Conservation (phyloP, 2,797 vertebrate species). For the Echiichthys vipera region DNA sequence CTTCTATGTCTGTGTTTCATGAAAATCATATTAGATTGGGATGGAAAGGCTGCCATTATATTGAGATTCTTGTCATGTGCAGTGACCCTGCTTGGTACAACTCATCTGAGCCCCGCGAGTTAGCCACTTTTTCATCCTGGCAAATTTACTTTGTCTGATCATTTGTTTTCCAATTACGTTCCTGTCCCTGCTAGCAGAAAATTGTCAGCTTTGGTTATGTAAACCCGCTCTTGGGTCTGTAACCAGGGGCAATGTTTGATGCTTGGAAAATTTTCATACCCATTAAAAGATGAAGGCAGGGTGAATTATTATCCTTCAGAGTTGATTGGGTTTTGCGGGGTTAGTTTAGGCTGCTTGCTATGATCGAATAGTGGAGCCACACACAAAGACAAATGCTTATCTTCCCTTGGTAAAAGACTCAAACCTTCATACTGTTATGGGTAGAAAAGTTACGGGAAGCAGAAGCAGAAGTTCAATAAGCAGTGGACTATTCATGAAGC, state of each 20-base stretch:
- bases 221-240: conserved; percentile 66
- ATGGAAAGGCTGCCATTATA: conserved; percentile 26
- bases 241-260: conserved; percentile 74
- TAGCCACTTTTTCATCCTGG: conserved; percentile 59
- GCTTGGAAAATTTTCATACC: conserved; percentile 69
- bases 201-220: conserved; percentile 79
- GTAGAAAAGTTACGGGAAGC: neutral
- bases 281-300: conserved; percentile 75
- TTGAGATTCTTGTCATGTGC: conserved; percentile 60
- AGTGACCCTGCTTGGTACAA: conserved; percentile 51
- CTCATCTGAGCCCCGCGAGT: conserved; percentile 34
- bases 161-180: conserved; percentile 82
- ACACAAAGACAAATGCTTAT: conserved; percentile 39
- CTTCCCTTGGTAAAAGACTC: conserved; percentile 22
- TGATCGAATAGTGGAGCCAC: conserved; percentile 18
- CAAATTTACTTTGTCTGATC: conserved; percentile 81
- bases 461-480: conserved; percentile 23
- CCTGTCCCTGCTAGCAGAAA: conserved; percentile 73
- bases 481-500: conserved; percentile 7
- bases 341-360: conserved; percentile 32
- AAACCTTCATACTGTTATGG: neutral
- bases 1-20: conserved; percentile 18
- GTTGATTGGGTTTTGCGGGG: conserved; percentile 68
- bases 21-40: conserved; percentile 45
- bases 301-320: conserved; percentile 65